Conservation (phyloP, 2,113 vertebrate species). For the Aphyosemion australe region DNA sequence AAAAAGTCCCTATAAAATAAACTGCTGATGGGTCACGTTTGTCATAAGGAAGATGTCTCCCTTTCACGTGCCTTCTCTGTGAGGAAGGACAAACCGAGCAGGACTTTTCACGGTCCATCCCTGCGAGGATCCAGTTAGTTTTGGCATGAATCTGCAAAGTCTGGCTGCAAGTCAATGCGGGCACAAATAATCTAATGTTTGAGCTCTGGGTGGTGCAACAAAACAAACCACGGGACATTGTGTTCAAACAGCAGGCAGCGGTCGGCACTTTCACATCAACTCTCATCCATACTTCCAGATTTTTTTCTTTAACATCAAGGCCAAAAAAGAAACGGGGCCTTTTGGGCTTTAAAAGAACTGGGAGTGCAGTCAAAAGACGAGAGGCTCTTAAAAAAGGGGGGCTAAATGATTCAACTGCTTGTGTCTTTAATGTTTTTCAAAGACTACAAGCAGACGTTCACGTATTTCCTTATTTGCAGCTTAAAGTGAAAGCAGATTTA, state of each 20-base stretch:
- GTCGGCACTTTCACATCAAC: slow-evolving; percentile 23
- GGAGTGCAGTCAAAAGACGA: slow-evolving; percentile 46
- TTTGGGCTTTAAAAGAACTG: slow-evolving; percentile 28
- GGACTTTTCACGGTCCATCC: slow-evolving; percentile 24
- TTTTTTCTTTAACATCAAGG: slow-evolving; percentile 29
- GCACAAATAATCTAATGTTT: slow-evolving; percentile 65
- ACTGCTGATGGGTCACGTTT: not conserved
- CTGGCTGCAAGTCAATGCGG: slow-evolving; percentile 52
- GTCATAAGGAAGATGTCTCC: not conserved
- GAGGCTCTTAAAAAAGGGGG: slow-evolving; percentile 26
- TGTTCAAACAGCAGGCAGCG: slow-evolving; percentile 53
- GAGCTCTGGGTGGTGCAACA: slow-evolving; percentile 59
- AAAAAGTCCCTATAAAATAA: not conserved
- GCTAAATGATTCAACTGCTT: slow-evolving; percentile 26
- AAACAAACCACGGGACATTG: slow-evolving; percentile 60
- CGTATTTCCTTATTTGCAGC: slow-evolving; percentile 22
- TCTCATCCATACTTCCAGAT: slow-evolving; percentile 20
- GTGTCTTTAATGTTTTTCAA: slow-evolving; percentile 24
- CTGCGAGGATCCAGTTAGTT: slow-evolving; percentile 57
- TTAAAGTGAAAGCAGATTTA: slow-evolving; percentile 8
- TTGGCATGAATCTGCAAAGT: slow-evolving; percentile 44
- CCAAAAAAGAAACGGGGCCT: slow-evolving; percentile 12
- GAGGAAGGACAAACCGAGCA: slow-evolving; percentile 40
- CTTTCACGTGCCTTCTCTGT: slow-evolving; percentile 1
- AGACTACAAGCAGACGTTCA: slow-evolving; percentile 3